Evolutionary conservation across 2,113 vertebrate genomes (phyloP).

Genomic region (Cochlearius cochlearius): DNA sequence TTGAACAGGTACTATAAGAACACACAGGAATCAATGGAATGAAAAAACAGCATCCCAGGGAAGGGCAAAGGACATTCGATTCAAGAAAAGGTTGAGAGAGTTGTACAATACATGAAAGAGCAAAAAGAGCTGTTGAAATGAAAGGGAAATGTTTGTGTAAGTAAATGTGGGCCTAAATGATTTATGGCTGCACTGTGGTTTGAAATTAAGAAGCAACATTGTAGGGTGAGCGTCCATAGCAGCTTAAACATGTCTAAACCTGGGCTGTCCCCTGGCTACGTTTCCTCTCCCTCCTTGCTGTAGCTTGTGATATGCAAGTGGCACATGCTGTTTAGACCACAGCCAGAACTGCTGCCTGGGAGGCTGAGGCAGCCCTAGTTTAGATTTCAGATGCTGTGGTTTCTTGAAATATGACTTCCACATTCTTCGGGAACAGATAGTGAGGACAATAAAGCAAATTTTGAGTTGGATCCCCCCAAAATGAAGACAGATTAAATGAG

Average conservation of each 20-base stretch:
- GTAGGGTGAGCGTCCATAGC: not conserved
- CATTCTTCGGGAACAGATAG: not conserved
- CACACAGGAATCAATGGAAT: not conserved
- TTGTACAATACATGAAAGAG: not conserved
- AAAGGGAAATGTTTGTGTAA: not conserved
- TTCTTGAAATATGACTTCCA: not conserved
- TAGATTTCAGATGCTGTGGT: not conserved
- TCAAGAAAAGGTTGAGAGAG: not conserved
- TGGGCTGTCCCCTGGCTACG: not conserved
- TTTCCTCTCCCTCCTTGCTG: not conserved
- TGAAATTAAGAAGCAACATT: not conserved
- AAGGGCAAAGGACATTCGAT: not conserved
- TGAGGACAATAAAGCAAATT: not conserved
- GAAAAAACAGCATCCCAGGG: not conserved
- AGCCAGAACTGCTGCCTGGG: not conserved
- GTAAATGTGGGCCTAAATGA: not conserved
- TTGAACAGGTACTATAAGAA: not conserved
- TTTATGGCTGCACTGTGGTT: not conserved
- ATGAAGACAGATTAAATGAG: not conserved
- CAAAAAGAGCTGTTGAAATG: not conserved
- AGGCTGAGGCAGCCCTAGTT: not conserved
- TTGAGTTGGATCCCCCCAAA: not conserved
- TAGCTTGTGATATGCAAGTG: not conserved
- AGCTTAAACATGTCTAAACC: not conserved
- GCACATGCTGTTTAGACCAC: too few relatives aligned